Evolutionary conservation across 2,113 vertebrate species (phyloP).

Genomic region (Ophthalmolycus amberensis): DNA sequence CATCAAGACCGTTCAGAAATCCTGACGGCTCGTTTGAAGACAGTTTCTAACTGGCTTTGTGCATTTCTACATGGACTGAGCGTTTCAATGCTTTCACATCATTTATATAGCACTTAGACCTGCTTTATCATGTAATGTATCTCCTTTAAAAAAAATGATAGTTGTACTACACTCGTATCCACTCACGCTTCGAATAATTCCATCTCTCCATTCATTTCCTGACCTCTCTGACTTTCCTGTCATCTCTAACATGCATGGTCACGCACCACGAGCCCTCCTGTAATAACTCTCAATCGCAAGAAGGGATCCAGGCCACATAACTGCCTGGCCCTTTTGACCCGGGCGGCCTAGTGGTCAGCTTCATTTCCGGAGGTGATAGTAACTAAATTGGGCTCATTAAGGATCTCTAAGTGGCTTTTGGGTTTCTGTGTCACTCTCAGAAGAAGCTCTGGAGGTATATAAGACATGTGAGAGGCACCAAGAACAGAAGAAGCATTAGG

Average conservation of each 20-base stretch:
- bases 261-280: slow-evolving; percentile 47
- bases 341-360: slow-evolving; percentile 43
- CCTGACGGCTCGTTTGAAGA: no score
- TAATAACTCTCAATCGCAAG: slow-evolving; percentile 55
- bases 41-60: neutral
- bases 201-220: slow-evolving; percentile 30
- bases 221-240: slow-evolving; percentile 49
- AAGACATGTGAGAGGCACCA: slow-evolving; percentile 47
- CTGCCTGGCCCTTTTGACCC: slow-evolving; percentile 63
- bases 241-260: slow-evolving; percentile 71
- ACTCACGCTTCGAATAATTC: slow-evolving; percentile 41
- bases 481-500: slow-evolving; percentile 38
- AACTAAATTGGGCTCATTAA: slow-evolving; percentile 72
- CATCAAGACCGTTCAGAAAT: neutral
- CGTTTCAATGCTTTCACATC: neutral
- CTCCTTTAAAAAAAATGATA: neutral
- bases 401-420: slow-evolving; percentile 72
- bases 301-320: slow-evolving; percentile 25
- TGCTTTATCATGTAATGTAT: neutral
- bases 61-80: neutral
- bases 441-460: slow-evolving; percentile 65
- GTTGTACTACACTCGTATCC: slow-evolving; percentile 3
- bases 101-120: neutral
- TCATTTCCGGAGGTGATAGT: slow-evolving; percentile 38
- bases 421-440: slow-evolving; percentile 75